Base-by-base conservation (phyloP, 2,888 invertebrate genomes). In the Tinea pellionella region DNA sequence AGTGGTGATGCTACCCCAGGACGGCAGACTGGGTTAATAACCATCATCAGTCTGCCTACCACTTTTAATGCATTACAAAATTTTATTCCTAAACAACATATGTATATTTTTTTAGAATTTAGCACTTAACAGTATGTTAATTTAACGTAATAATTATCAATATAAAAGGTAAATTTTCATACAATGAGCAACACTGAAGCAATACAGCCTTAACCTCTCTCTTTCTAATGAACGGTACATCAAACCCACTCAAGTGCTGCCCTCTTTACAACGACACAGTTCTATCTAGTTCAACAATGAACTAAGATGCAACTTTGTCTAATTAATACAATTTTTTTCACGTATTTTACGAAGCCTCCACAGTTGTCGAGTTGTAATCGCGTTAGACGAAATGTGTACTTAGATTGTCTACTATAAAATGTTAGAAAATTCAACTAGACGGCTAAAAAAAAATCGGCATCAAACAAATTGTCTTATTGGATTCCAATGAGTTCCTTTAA, bases 191-290 rank as follows among this genome's bases (percentile, higher is more conserved):
- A 53, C 53, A 53, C 24, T 18, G 24, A 12, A 37, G 8, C 3
- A 24, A 53, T 24, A 53, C 19, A 53, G 53, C 53, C 53, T 53
- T 24, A n/a, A 53, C n/a, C n/a, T 24, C 16, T 24, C 53, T 53
- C 53, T 9, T 18, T 53, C 53, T 18, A 24, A 53, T 24, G 24
- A 53, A 53, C 53, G 53, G 53, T 53, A 53, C 12, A 53, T 24
- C 12, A 53, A 53, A 53, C 53, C 53, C 53, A 53, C 53, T 53
- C 18, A 53, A 53, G 53, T 53, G 53, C 53, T n/a, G 4, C 24
- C 24, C 16, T 53, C 9, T 19, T 24, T n/a, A 18, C 8, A 53
- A 53, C 19, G 53, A 53, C 53, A 53, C 8, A 18, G 53, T 53
- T 24, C 24, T 24, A 53, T 6, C 7, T 24, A 24, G 9, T 12